phyloP scores from a whole-genome alignment of 2,888 invertebrate genomes.

The Caenorhabditis macrosperma region DNA sequence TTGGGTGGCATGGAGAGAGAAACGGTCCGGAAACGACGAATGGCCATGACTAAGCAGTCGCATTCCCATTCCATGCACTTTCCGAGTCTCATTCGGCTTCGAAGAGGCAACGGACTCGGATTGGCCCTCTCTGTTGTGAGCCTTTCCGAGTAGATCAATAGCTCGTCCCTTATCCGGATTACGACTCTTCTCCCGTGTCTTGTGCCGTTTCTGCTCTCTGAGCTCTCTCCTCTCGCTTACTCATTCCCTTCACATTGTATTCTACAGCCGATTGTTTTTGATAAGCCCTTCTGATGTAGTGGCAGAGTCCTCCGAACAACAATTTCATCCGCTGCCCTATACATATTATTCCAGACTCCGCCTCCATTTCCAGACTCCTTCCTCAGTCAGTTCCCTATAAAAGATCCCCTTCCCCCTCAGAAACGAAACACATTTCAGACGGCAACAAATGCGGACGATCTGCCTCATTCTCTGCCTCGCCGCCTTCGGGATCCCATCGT shows the following conservation, averaged over 20 bases:
- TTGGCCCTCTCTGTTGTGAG: no score
- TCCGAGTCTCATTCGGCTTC: no score
- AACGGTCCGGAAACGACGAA: no score
- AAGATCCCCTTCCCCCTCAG: background rate
- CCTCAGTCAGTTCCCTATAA: background rate
- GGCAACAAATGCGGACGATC: background rate
- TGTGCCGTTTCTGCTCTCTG: slow-evolving; percentile 9
- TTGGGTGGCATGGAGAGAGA: no score
- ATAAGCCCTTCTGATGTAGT: slow-evolving; percentile 49
- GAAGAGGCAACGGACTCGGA: no score
- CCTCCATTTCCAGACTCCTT: slow-evolving; percentile 9
- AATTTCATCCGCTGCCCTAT: slow-evolving; percentile 32
- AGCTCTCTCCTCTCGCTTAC: slow-evolving; percentile 13
- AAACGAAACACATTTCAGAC: no score
- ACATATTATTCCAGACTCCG: slow-evolving; percentile 13
- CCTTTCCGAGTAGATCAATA: background rate
- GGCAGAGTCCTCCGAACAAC: slow-evolving; percentile 3
- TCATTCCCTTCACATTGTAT: slow-evolving; percentile 22
- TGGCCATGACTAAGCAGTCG: no score
- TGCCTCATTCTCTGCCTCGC: background rate
- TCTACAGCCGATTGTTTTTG: slow-evolving; percentile 29
- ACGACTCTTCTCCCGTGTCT: slow-evolving; percentile 16
- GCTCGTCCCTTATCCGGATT: slow-evolving; percentile 39
- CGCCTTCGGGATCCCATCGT: background rate
- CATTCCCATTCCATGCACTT: no score